A percentile compares a stretch with the other conserved stretches of the same genome.
These are phyloP conservation scores for Drosophila robusta DNA, from an alignment of 2,888 invertebrate genomes.

Conservation along the genomic window DNA sequence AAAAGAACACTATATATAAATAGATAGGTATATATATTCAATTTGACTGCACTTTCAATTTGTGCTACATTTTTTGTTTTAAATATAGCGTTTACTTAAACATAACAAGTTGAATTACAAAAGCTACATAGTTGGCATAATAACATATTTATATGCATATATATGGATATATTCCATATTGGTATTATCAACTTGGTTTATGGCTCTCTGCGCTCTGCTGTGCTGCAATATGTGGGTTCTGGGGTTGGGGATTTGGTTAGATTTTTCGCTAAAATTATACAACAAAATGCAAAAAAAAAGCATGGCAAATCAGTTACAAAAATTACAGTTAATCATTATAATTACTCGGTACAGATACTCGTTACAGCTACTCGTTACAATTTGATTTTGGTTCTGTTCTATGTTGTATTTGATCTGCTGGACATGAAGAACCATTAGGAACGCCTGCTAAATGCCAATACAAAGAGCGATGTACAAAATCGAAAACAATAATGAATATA, in stretches of 20 bases:
- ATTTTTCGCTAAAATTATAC: slow-evolving; percentile 35
- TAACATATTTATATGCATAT: slow-evolving; percentile 17
- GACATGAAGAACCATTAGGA: slow-evolving; percentile 46
- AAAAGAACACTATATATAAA: slow-evolving; percentile 8
- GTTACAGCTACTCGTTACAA: slow-evolving; percentile 19
- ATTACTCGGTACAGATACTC: slow-evolving; percentile 27
- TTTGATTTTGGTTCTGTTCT: slow-evolving; percentile 35
- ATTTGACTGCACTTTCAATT: slow-evolving; percentile 11
- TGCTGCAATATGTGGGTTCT: not conserved
- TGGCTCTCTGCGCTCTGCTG: slow-evolving; percentile 26
- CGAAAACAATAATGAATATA: not conserved
- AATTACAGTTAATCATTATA: slow-evolving; percentile 30
- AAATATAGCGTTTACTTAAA: slow-evolving; percentile 10
- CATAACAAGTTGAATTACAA: slow-evolving; percentile 11
- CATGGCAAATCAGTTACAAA: slow-evolving; percentile 56
- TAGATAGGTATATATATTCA: slow-evolving; percentile 10
- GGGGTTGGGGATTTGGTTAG: not conserved
- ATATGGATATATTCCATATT: slow-evolving; percentile 4
- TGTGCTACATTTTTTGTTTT: slow-evolving; percentile 1
- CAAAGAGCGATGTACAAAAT: slow-evolving; percentile 16
- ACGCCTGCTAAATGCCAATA: slow-evolving; percentile 46
- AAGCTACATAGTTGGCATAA: slow-evolving; percentile 21
- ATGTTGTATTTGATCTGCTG: slow-evolving; percentile 19
- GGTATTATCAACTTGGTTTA: slow-evolving; percentile 19
- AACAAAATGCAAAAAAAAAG: slow-evolving; percentile 34